Base-by-base conservation (phyloP, 2,113 vertebrate genomes). In the Callochromis pleurospilus region DNA sequence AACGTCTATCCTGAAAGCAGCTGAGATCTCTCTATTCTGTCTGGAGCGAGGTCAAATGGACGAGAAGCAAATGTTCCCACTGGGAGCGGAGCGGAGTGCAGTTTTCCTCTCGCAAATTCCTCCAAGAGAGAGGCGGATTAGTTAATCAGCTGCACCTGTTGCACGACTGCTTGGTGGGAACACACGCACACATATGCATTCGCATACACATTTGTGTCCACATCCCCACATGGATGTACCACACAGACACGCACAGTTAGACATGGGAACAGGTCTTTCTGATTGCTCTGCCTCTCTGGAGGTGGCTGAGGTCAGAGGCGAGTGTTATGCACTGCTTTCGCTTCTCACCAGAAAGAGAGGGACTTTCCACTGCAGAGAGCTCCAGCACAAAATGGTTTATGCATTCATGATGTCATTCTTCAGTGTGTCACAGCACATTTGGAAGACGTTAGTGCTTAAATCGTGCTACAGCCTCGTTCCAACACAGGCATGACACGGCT, bases 91-190 rank as follows among this genome's bases (percentile, higher is more conserved):
- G 87, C 17, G 9, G 87, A 94, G 79, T 11, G 45, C 6, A 84
- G 81, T 91, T 91, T 93, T 87, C 88, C 91, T 85, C 83, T 90
- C 5, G 79, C 91, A 92, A 88, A 94, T 92, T 93, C 92, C 93
- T 93, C 33, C 19, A 29, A 83, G 87, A 87, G 88, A 84, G 86
- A 65, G 85, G 53, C 83, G 87, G 92, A 91, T 93, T 92, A 90
- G 93, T 86, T 93, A 93, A 94, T 94, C 92, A 94, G 93, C 91
- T 87, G 93, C 95, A 95, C 94, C 94, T 95, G 94, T 95, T 95
- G 85, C 85, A 58, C 49, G 89, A 82, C 81, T 3, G 38, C 87
- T 88, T 26, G 54, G 86, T 93, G 92, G 91, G 90, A 95, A 93
- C 70, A 90, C 60, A 3, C 47, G 60, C 54, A 24, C 21, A 21